Evolutionary conservation across 2,888 invertebrate species (phyloP).

Genomic region (Autographa pulchrina): DNA sequence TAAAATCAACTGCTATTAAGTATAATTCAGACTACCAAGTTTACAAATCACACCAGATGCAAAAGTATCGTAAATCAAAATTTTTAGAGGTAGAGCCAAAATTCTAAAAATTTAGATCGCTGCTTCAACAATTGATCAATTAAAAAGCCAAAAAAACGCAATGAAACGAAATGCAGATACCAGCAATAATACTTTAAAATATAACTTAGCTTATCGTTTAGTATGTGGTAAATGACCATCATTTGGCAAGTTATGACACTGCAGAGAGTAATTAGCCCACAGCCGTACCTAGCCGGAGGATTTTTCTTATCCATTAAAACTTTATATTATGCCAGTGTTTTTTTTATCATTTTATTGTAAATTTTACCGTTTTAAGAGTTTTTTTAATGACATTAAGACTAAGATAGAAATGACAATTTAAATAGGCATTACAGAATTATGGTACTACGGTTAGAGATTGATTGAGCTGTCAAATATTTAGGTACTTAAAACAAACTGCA

Average conservation of each 20-base stretch:
- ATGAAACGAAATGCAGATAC: neutral
- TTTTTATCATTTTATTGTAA: conserved; percentile 13
- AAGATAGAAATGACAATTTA: neutral
- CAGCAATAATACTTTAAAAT: conserved; percentile 8
- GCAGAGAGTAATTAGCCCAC: conserved; percentile 59
- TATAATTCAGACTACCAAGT: no score
- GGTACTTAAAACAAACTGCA: no score
- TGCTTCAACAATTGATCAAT: no score
- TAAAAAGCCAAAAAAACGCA: no score
- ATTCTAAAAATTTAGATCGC: no score
- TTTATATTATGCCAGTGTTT: conserved; percentile 24
- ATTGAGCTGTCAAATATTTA: no score
- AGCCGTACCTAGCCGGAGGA: conserved; percentile 22
- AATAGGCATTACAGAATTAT: no score
- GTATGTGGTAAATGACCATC: conserved; percentile 42
- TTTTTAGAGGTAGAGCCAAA: no score
- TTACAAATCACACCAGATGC: no score
- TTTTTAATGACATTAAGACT: neutral
- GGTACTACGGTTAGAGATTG: no score
- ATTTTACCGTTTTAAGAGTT: neutral
- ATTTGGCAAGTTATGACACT: conserved; percentile 55
- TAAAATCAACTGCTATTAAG: no score
- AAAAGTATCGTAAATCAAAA: no score
- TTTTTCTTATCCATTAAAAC: conserved; percentile 55
- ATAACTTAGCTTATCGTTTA: conserved; percentile 29